A percentile compares a stretch with the other conserved stretches of the same genome.
Conservation (phyloP, 2,888 invertebrate species). For the Epirrhoe alternata region DNA sequence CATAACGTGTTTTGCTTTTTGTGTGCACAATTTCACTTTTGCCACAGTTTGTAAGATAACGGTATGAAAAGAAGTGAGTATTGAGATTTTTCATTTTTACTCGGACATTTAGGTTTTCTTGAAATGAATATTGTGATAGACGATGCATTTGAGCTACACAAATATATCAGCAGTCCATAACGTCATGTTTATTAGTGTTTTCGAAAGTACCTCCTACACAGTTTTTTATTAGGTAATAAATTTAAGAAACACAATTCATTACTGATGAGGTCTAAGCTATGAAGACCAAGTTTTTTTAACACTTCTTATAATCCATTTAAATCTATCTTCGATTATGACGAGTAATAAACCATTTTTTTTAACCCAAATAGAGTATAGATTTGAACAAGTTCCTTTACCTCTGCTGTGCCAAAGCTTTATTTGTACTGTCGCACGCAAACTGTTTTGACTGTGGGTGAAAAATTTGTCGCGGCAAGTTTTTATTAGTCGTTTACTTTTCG, state of each 20-base stretch:
- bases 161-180: too few species aligned
- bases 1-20: slow-evolving; percentile 45
- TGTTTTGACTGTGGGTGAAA: slow-evolving; percentile 64
- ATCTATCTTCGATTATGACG: too few species aligned
- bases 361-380: background rate
- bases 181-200: too few species aligned
- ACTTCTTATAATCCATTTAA: too few species aligned
- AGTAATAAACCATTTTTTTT: too few species aligned
- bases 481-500: slow-evolving; percentile 44
- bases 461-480: slow-evolving; percentile 63
- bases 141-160: too few species aligned
- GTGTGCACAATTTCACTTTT: slow-evolving; percentile 42
- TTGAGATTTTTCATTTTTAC: background rate
- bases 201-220: too few species aligned
- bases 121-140: too few species aligned
- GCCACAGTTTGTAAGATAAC: slow-evolving; percentile 13
- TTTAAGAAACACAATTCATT: too few species aligned
- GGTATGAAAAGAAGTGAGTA: slow-evolving; percentile 9
- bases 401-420: slow-evolving; percentile 34
- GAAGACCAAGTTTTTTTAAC: too few species aligned
- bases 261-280: too few species aligned
- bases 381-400: slow-evolving; percentile 1
- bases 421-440: slow-evolving; percentile 55
- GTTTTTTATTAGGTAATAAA: too few species aligned
- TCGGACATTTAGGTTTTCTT: background rate